Evolutionary conservation across 1,140 invertebrate species (phyloP).

Genomic region (Orchestia grillus): DNA sequence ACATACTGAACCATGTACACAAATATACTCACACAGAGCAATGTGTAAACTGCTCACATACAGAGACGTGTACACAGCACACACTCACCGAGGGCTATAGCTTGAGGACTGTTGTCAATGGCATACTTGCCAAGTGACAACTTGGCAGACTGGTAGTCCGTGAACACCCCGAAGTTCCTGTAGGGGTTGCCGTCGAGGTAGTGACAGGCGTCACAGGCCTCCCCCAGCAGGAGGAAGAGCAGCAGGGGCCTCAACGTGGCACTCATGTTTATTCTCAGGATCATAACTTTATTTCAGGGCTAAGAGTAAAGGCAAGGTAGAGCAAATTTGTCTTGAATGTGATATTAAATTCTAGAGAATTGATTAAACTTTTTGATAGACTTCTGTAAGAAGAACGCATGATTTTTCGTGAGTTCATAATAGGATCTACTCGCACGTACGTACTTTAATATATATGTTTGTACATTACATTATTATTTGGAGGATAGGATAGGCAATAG

Average conservation of each 20-base stretch:
- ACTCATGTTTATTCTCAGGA: background rate
- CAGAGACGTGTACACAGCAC: background rate
- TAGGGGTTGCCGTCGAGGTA: constrained; percentile 4
- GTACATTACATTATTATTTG: too few relatives aligned
- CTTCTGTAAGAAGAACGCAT: too few relatives aligned
- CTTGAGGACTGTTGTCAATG: constrained; percentile 27
- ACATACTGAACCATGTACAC: too few relatives aligned
- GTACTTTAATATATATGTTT: too few relatives aligned
- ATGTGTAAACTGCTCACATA: background rate
- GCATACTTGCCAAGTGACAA: constrained; percentile 8
- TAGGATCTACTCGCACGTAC: too few relatives aligned
- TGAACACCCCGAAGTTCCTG: constrained; percentile 29
- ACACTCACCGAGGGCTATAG: background rate
- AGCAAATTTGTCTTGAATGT: background rate
- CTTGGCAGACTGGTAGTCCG: background rate
- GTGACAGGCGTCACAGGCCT: background rate
- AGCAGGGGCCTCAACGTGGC: background rate
- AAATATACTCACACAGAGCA: background rate
- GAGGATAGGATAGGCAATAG: too few relatives aligned
- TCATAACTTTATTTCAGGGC: background rate
- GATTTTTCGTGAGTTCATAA: too few relatives aligned
- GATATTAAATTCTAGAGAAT: too few relatives aligned
- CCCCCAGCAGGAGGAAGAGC: background rate
- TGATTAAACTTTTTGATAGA: too few relatives aligned
- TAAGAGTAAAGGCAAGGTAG: background rate